Evolutionary conservation across 1,140 invertebrate species (phyloP), one percentile per base, ranked within the genome.

Genomic region (Halictus rubicundus): DNA sequence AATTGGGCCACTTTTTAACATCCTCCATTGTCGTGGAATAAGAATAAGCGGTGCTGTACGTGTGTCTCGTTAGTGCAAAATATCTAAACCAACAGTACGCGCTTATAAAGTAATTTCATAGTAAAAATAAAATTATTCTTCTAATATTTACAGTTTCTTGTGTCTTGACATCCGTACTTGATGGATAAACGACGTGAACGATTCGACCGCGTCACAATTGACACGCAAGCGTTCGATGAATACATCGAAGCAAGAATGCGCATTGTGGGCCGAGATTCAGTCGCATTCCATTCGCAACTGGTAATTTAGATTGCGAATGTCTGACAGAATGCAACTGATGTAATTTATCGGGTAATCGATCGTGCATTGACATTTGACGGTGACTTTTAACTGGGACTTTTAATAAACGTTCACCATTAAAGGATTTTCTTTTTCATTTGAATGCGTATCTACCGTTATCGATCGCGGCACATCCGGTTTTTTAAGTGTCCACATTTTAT

Each of bases 241-340:
- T 49, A 77, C 64, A 42, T 64, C 72, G 63, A 69, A 39, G 19
- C 16, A 21, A 65, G 52, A 68, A 75, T 76, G 70, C 78, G 75
- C 59, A 39, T 78, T 71, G 73, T 76, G 73, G 78, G 78, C 65
- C 42, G 78, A 37, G 65, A 77, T 77, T 75, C 63, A 61, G 27
- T 21, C 66, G 63, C 64, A 49, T 80, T 61, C 61, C 52, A 59
- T 39, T 61, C 61, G 32, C 61, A 79, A 79, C 77, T 23, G 19
- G 63, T 37, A 60, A 74, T 73, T 73, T 79, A 49, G 61, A 19
- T 27, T 49, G 25, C 25, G 27, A 23, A 4, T 23, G 70, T 52
- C 37, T 39, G 49, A 52, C 46, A 73, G 16, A 73, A 73, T 2
- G 52, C 63, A 61, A 74, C 23, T 37, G 25, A 23, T 5, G 23